Evolutionary conservation across 2,888 invertebrate genomes (phyloP).

Genomic region (Amphiduros pacificus): DNA sequence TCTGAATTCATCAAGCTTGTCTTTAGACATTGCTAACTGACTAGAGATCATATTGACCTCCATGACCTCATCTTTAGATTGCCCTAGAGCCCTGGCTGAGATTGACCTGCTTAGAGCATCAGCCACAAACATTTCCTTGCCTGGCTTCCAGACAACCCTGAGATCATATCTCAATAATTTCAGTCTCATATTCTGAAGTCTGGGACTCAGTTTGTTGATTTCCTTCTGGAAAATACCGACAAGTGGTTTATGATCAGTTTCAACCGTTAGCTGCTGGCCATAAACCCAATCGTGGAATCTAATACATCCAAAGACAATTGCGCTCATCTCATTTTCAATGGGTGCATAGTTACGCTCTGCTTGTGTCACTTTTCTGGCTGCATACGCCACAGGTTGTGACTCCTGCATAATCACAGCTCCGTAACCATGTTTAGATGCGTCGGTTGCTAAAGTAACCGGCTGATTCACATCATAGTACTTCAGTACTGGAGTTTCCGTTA

Average conservation of each 20-base stretch:
- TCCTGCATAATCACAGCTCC: slow-evolving; percentile 20
- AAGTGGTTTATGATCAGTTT: slow-evolving; percentile 33
- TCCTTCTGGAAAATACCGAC: slow-evolving; percentile 28
- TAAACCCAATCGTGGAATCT: slow-evolving; percentile 12
- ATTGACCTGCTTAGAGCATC: slow-evolving; percentile 6
- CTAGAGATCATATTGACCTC: too few species aligned
- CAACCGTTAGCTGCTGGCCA: slow-evolving; percentile 4
- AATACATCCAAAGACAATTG: background rate
- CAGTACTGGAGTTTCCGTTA: slow-evolving; percentile 6
- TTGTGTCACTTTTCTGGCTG: slow-evolving; percentile 15
- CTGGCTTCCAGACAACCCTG: background rate
- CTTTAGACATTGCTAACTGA: too few species aligned
- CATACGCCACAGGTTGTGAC: slow-evolving; percentile 28
- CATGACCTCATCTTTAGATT: too few species aligned
- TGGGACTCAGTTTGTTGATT: slow-evolving; percentile 20
- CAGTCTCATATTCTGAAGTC: slow-evolving; percentile 34
- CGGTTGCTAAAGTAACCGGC: background rate
- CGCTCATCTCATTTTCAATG: slow-evolving; percentile 9
- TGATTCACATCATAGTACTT: slow-evolving; percentile 12
- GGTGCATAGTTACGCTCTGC: slow-evolving; percentile 11
- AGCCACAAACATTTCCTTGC: slow-evolving; percentile 8
- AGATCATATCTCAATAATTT: slow-evolving; percentile 22
- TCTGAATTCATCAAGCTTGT: slow-evolving; percentile 8
- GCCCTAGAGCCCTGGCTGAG: too few species aligned
- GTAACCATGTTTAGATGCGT: slow-evolving; percentile 4